Evolutionary conservation across 1,140 invertebrate genomes (phyloP), one percentile per base, ranked within the genome.

Genomic region (Plutomurus gul): DNA sequence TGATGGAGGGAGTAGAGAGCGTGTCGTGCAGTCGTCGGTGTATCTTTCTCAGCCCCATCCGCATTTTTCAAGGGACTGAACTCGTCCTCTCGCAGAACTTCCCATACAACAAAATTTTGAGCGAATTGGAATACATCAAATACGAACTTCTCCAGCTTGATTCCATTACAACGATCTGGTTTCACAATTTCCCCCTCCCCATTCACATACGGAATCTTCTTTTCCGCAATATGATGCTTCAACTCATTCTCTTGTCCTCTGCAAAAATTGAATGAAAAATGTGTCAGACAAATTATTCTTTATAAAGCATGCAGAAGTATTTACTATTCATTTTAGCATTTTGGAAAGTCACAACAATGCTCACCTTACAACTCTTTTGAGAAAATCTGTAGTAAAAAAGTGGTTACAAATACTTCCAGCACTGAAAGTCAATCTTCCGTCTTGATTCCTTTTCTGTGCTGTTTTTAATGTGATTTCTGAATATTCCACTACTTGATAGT

Each of bases 381-480:
- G 88, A 86, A 99, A 99, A 25, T 93, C 89, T 0, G 93, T 86
- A 0, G 94, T 94, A 86, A 99, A 99, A 85, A 97, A 98, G 85
- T 99, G 98, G 87, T 99, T 99, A 87, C 97, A 99, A 81, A 99
- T 99, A 86, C 96, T 99, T 3, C 97, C 98, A 43, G 96, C 95
- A 83, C 92, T 95, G 85, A 98, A 99, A 0, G 93, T 91, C 0
- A 99, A 88, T 75, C 92, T 88, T 0, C 96, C 96, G 47, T 81
- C 78, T 0, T 89, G 85, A 78, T 94, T 92, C 46, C 91, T 87
- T 82, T 93, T 90, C 86, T 97, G 92, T 0, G 96, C 93, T 0
- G 95, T 96, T 84, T 93, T 91, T 25, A 92, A 87, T 0, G 96
- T 94, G 18, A 99, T 94, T 87, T 99, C 98, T 81, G 95, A 98